phyloP scores from a whole-genome alignment of 2,113 vertebrate genomes.

The Xiphophorus couchianus region DNA sequence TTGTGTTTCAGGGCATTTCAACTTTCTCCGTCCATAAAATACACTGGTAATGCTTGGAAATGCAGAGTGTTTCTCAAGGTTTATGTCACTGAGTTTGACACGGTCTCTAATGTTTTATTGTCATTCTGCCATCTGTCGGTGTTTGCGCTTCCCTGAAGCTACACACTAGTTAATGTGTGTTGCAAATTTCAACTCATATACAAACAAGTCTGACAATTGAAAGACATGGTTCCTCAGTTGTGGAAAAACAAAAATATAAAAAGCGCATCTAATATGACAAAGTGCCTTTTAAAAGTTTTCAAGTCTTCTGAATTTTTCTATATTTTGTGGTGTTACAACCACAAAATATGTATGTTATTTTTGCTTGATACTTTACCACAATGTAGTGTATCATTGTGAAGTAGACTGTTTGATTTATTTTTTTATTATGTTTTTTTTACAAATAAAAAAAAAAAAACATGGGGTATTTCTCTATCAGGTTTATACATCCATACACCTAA shows the following conservation, averaged over 20 bases:
- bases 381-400: background rate
- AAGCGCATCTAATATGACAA: background rate
- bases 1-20: slow-evolving; percentile 43
- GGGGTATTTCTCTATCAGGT: too few species aligned
- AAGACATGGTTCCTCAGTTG: background rate
- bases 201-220: slow-evolving; percentile 23
- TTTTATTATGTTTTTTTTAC: background rate
- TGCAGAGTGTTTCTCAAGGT: slow-evolving; percentile 21
- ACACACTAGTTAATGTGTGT: slow-evolving; percentile 60
- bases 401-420: background rate
- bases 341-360: background rate
- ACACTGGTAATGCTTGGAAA: slow-evolving; percentile 47
- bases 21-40: slow-evolving; percentile 65
- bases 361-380: background rate
- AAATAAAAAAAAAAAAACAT: too few species aligned
- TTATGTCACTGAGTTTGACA: slow-evolving; percentile 33
- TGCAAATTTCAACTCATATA: slow-evolving; percentile 43
- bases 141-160: slow-evolving; percentile 44
- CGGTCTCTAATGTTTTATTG: slow-evolving; percentile 29
- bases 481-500: too few species aligned
- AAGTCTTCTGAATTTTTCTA: background rate
- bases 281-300: background rate
- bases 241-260: background rate
- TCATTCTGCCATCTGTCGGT: slow-evolving; percentile 30
- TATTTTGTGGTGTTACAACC: background rate